A percentile compares a stretch with the other conserved stretches of the same genome.
Conservation (phyloP, 2,113 vertebrate species). For the Cyprinodon tularosa region DNA sequence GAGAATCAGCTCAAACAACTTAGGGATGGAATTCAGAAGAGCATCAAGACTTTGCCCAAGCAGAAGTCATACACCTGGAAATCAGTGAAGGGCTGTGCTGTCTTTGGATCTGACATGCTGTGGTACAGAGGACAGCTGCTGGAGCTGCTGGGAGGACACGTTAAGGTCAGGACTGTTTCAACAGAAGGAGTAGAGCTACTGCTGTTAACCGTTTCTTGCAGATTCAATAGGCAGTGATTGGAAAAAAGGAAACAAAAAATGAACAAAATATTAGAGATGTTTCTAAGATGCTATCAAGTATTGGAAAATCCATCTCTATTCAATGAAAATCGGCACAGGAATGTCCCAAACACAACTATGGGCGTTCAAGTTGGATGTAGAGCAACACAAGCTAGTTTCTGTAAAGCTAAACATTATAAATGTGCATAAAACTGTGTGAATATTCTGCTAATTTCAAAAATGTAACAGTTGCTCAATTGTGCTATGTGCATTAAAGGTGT, state of each 20-base stretch:
- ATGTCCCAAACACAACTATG: background rate
- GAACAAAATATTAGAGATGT: background rate
- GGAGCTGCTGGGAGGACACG: constrained; percentile 76
- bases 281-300: background rate
- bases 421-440: too few species aligned
- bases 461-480: too few species aligned
- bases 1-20: constrained; percentile 80
- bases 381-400: background rate
- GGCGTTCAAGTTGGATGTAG: background rate
- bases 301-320: background rate
- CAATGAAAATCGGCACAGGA: background rate
- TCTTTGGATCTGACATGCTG: constrained; percentile 88
- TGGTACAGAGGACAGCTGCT: constrained; percentile 89
- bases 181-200: background rate
- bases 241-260: background rate
- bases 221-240: background rate
- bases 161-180: constrained; percentile 78
- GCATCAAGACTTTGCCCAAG: constrained; percentile 84
- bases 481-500: too few species aligned
- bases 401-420: too few species aligned
- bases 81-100: constrained; percentile 85
- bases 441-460: too few species aligned
- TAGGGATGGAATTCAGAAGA: constrained; percentile 82
- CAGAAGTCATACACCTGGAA: constrained; percentile 89
- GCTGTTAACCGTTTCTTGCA: background rate